Evolutionary conservation across 2,113 vertebrate species (phyloP).

Genomic region (Paradoxurus hermaphroditus): DNA sequence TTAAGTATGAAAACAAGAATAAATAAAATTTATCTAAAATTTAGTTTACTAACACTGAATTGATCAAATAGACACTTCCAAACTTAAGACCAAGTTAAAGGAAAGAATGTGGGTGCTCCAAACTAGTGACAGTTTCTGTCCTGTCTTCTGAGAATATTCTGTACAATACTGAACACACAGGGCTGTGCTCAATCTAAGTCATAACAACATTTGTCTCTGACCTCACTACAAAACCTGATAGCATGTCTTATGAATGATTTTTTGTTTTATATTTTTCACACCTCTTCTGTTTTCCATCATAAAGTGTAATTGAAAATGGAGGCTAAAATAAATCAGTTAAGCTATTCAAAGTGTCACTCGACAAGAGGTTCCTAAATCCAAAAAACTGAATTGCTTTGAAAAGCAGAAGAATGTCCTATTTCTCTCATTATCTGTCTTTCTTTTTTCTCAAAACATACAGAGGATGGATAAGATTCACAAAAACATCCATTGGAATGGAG

Average conservation of each 20-base stretch:
- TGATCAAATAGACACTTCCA: background rate
- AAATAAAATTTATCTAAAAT: background rate
- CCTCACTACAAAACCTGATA: background rate
- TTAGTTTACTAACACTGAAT: background rate
- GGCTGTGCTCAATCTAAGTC: background rate
- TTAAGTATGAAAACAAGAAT: conserved; percentile 25
- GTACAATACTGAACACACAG: background rate
- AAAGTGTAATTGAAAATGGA: background rate
- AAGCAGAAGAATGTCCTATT: background rate
- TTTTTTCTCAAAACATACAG: background rate
- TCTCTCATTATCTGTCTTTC: background rate
- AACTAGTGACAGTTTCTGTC: background rate
- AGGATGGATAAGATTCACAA: background rate
- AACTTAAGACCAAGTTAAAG: background rate
- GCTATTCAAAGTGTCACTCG: background rate
- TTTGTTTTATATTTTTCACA: background rate
- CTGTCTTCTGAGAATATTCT: background rate
- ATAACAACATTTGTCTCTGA: background rate
- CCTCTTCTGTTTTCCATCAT: background rate
- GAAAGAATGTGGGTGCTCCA: fast-evolving
- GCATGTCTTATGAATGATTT: background rate
- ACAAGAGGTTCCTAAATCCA: background rate
- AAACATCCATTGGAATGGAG: background rate
- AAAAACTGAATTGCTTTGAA: background rate
- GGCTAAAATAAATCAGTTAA: conserved; percentile 18